Evolutionary conservation across 2,113 vertebrate genomes (phyloP), one percentile per base, ranked within the genome.

Genomic region (Odocoileus hemionus): DNA sequence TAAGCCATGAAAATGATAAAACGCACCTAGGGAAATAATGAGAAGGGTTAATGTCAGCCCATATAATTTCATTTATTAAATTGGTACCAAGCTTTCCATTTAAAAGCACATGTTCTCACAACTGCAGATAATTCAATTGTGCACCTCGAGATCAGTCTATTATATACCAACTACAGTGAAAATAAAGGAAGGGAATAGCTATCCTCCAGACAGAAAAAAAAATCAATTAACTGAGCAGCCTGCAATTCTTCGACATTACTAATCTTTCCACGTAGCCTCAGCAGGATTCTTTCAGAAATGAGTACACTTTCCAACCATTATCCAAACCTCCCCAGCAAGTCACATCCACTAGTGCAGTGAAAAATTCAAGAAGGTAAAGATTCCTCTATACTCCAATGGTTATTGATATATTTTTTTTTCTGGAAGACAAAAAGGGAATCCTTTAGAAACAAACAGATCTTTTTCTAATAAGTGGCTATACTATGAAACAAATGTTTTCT

Each of bases 111-210:
- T 90, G n/a, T 88, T 90, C 90, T 95, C 45, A 60, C n/a, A 87
- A 87, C 52, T 95, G n/a, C 87, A 92, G 84, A 88, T 33, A 84
- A 47, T 91, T 95, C 92, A 76, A 14, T n/a, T 97, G 91, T 96
- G 70, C 15, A 95, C 43, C 80, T 91, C 93, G 60, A 96, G 79
- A 95, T 97, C 43, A 92, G 45, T 92, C 87, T 96, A 94, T 93
- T 97, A 95, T 88, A 45, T 1, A 23, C 57, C 78, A 98, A 80
- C 92, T 96, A 80, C 52, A 94, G 94, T 94, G 96, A 94, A 97
- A 98, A 97, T 93, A 97, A 97, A 98, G 92, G 57, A 95, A 97
- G 94, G 43, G 16, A 94, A 97, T 96, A 36, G 8, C 21, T 97
- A 60, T 95, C 52, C 54, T 97, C 86, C 43, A 89, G 83, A 97